A percentile compares a stretch with the other conserved stretches of the same genome.
Evolutionary conservation across 1,140 invertebrate species (phyloP).

Genomic region (Magallana ariakensis): DNA sequence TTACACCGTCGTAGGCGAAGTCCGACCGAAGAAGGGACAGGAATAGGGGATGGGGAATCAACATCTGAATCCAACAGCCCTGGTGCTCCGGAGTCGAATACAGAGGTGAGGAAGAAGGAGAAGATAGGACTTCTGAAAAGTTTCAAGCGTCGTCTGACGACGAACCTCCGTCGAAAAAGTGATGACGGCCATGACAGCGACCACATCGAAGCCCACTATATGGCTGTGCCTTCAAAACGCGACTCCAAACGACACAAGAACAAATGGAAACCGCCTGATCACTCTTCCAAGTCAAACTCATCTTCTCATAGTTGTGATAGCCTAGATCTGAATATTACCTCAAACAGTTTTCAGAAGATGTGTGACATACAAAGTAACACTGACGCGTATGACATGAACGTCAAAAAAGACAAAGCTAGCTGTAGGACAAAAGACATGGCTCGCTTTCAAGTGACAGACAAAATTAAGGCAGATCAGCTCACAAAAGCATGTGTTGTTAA

Average conservation of each 20-base stretch:
- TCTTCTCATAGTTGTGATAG: conserved; percentile 72
- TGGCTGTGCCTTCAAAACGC: conserved; percentile 45
- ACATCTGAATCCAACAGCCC: conserved; percentile 43
- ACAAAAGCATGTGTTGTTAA: conserved; percentile 24
- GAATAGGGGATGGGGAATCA: conserved; percentile 36
- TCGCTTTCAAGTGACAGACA: conserved; percentile 65
- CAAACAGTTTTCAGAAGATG: conserved; percentile 67
- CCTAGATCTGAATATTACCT: conserved; percentile 66
- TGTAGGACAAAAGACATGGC: conserved; percentile 74
- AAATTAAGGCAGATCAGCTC: conserved; percentile 29
- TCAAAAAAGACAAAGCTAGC: conserved; percentile 70
- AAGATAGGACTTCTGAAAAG: conserved; percentile 72
- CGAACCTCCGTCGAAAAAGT: conserved; percentile 68
- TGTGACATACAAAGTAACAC: conserved; percentile 72
- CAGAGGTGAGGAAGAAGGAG: conserved; percentile 67
- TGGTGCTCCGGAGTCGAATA: not conserved
- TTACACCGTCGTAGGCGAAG: conserved; percentile 58
- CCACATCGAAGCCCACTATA: conserved; percentile 32
- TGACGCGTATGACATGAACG: conserved; percentile 63
- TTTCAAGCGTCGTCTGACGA: conserved; percentile 68
- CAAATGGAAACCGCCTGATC: conserved; percentile 59
- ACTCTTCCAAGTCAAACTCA: conserved; percentile 66
- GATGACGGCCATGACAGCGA: conserved; percentile 58
- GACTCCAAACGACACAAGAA: conserved; percentile 57
- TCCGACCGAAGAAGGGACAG: not conserved